phyloP scores from a whole-genome alignment of 2,113 vertebrate genomes.

The Cariama cristata region DNA sequence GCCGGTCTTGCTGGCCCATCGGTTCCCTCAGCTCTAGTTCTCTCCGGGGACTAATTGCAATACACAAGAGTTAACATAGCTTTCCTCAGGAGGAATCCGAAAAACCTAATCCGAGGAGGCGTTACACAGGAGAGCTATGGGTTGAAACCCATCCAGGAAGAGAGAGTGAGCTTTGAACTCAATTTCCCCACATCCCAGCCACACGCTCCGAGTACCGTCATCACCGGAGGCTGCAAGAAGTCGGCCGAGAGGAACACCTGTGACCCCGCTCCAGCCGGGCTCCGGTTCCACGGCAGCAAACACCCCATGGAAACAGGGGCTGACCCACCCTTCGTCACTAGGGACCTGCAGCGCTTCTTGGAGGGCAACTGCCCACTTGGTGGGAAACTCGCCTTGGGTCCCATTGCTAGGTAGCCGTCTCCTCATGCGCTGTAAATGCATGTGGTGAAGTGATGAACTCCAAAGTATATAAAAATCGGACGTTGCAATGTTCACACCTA shows the following conservation, averaged over 20 bases:
- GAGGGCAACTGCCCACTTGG: neutral
- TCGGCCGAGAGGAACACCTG: neutral
- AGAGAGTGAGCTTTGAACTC: neutral
- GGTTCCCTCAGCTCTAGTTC: neutral
- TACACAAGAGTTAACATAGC: neutral
- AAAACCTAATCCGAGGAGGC: neutral
- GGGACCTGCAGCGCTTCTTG: neutral
- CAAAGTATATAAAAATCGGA: conserved; percentile 11
- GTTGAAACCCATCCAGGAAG: neutral
- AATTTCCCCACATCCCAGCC: neutral
- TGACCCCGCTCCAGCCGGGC: neutral
- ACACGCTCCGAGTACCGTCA: accelerated
- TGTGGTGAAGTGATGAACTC: neutral
- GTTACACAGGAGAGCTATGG: neutral
- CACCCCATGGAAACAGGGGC: accelerated
- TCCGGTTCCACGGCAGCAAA: neutral
- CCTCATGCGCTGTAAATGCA: neutral
- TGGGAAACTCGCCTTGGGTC: neutral
- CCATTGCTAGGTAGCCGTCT: neutral
- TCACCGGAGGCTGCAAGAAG: neutral
- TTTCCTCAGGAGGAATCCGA: neutral
- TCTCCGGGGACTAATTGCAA: neutral
- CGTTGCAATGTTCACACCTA: neutral
- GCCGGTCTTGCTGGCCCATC: neutral
- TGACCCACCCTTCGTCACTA: neutral